Conservation (phyloP, 2,888 invertebrate genomes). For the Ennomos fuscantarius region DNA sequence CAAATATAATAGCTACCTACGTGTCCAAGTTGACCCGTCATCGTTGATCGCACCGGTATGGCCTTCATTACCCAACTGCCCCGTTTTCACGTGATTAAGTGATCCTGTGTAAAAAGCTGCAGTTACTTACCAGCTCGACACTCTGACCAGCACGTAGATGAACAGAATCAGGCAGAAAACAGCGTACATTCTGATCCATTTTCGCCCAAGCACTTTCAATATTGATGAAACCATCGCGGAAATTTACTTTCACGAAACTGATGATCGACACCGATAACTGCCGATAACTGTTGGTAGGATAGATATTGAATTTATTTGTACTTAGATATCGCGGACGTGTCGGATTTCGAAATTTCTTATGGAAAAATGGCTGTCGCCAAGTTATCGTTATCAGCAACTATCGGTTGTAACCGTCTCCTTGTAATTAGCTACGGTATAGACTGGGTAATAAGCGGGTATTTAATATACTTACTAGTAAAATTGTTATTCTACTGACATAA, state of each 20-base stretch:
- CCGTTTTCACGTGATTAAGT: not conserved
- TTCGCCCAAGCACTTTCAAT: conserved; percentile 50
- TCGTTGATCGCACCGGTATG: too few relatives aligned
- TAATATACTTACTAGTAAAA: too few relatives aligned
- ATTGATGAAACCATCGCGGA: conserved; percentile 58
- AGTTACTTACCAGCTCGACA: conserved; percentile 50
- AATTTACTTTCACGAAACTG: conserved; percentile 53
- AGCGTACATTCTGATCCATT: conserved; percentile 55
- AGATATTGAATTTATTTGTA: not conserved
- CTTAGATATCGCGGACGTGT: conserved; percentile 4
- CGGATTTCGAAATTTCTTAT: conserved; percentile 2
- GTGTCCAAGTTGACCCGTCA: too few relatives aligned
- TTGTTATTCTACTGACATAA: too few relatives aligned
- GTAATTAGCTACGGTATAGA: too few relatives aligned
- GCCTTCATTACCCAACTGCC: too few relatives aligned
- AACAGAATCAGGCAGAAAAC: conserved; percentile 48
- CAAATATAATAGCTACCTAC: too few relatives aligned
- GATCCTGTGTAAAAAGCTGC: too few relatives aligned
- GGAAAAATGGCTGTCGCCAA: not conserved
- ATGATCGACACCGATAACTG: conserved; percentile 30
- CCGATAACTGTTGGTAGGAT: conserved; percentile 21
- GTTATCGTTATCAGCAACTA: too few relatives aligned
- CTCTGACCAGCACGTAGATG: conserved; percentile 41
- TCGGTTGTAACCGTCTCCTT: too few relatives aligned
- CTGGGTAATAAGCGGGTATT: too few relatives aligned